A percentile compares a stretch with the other conserved stretches of the same genome.
Evolutionary conservation across 2,797 vertebrate genomes (phyloP).

Genomic region (Denticeps clupeoides): DNA sequence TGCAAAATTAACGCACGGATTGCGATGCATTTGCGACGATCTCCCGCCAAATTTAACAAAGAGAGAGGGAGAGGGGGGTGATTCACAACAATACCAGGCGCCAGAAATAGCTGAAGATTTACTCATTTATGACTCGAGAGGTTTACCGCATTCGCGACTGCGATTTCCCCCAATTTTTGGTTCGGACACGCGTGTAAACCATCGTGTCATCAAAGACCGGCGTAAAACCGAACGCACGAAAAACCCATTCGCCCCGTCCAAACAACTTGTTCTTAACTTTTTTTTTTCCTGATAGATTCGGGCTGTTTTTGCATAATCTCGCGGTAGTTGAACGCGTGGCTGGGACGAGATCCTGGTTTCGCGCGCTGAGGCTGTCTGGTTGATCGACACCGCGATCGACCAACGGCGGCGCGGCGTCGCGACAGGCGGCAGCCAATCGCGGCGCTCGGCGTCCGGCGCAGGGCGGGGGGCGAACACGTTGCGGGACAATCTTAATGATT

Average conservation of each 20-base stretch:
- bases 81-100: constrained; percentile 9
- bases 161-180: neutral
- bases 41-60: constrained; percentile 28
- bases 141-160: neutral
- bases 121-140: constrained; percentile 1
- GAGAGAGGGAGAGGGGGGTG: constrained; percentile 4
- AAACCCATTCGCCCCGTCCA: neutral
- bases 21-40: neutral
- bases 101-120: neutral
- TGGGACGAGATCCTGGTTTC: constrained; percentile 63
- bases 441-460: constrained; percentile 7
- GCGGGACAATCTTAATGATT: constrained; percentile 70
- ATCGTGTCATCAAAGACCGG: neutral
- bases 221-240: neutral
- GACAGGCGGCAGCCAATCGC: constrained; percentile 32
- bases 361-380: constrained; percentile 63
- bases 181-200: no score
- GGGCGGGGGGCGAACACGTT: constrained; percentile 60
- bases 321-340: constrained; percentile 48
- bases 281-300: neutral
- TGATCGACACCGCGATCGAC: constrained; percentile 33
- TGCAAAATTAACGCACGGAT: neutral
- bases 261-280: neutral
- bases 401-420: constrained; percentile 23
- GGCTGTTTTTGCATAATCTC: constrained; percentile 39